Conservation (phyloP, 2,113 vertebrate species). For the Notarius quadriscutis region DNA sequence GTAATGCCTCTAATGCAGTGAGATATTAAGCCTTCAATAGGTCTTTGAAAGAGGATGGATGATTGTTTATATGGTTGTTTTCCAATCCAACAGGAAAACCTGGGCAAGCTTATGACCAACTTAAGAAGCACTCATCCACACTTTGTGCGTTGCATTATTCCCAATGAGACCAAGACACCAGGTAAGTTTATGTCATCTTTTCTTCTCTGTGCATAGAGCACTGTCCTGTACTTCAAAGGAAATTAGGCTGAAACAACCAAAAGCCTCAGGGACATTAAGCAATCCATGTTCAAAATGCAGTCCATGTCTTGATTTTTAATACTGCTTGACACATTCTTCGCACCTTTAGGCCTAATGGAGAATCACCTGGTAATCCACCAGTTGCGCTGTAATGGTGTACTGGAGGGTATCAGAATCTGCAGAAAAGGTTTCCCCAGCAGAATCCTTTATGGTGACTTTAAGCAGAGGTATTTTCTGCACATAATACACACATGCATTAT, state of each 20-base stretch:
- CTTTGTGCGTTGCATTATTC: slow-evolving; percentile 93
- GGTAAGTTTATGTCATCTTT: slow-evolving; percentile 63
- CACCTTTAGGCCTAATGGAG: slow-evolving; percentile 82
- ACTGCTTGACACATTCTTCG: neutral
- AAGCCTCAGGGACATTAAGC: neutral
- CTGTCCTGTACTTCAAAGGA: neutral
- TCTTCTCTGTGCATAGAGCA: neutral
- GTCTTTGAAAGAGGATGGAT: slow-evolving; percentile 43
- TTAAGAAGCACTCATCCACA: slow-evolving; percentile 90
- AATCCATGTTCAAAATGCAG: no score
- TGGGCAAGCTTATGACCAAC: slow-evolving; percentile 93
- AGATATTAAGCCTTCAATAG: neutral
- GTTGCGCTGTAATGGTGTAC: slow-evolving; percentile 86
- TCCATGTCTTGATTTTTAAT: neutral
- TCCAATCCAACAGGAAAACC: slow-evolving; percentile 80
- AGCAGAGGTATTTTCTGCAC: slow-evolving; percentile 76
- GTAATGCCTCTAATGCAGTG: neutral
- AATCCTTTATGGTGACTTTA: slow-evolving; percentile 89
- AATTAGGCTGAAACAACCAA: neutral
- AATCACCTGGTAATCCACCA: slow-evolving; percentile 90
- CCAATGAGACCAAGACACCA: slow-evolving; percentile 93
- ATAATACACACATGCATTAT: neutral
- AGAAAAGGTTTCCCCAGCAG: slow-evolving; percentile 94
- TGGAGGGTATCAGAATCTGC: slow-evolving; percentile 92
- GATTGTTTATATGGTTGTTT: slow-evolving; percentile 61